Evolutionary conservation across 2,113 vertebrate genomes (phyloP).

Genomic region (Ondatra zibethicus): DNA sequence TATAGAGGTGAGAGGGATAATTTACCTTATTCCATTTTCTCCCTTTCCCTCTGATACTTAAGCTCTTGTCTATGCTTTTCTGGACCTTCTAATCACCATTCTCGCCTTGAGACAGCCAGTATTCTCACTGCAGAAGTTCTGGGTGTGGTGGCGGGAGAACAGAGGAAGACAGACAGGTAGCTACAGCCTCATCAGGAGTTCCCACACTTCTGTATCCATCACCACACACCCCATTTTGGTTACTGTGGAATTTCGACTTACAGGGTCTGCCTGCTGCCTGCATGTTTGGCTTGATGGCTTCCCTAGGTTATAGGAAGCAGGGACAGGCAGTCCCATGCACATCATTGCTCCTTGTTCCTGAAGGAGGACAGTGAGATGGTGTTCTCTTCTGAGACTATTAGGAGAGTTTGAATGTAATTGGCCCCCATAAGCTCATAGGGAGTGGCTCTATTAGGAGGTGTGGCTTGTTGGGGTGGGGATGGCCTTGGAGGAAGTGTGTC

Average conservation of each 20-base stretch:
- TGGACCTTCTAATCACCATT: neutral
- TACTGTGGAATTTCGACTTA: neutral
- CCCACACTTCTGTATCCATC: neutral
- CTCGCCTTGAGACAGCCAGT: neutral
- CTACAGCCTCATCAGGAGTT: neutral
- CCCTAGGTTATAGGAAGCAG: neutral
- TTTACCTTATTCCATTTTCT: neutral
- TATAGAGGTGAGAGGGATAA: too few relatives aligned
- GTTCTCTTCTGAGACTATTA: neutral
- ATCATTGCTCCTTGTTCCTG: neutral
- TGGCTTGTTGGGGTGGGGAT: neutral
- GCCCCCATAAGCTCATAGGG: neutral
- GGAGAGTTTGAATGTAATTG: neutral
- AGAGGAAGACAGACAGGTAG: neutral
- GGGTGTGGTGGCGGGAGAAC: neutral
- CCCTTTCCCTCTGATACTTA: neutral
- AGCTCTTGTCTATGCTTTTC: neutral
- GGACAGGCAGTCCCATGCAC: neutral
- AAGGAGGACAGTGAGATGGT: neutral
- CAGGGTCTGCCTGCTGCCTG: neutral
- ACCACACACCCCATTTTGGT: neutral
- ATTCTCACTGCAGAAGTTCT: neutral
- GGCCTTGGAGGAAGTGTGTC: neutral
- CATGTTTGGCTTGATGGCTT: neutral
- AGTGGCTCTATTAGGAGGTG: neutral